Evolutionary conservation across 2,113 vertebrate genomes (phyloP).

Genomic region (Myotis lucifugus): DNA sequence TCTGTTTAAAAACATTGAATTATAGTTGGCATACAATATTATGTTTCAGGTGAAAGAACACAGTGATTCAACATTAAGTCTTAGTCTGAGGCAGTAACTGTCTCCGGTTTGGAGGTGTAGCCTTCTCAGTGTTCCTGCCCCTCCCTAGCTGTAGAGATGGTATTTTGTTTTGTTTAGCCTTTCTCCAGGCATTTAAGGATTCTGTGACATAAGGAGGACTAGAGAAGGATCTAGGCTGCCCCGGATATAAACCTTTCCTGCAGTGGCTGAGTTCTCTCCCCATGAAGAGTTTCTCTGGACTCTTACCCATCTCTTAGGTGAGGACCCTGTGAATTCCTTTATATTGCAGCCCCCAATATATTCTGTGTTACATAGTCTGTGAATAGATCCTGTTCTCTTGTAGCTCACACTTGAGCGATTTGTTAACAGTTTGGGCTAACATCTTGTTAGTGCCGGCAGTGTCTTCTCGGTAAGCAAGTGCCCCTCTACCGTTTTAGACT

Average conservation of each 20-base stretch:
- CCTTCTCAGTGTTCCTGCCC: background rate
- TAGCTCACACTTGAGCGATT: background rate
- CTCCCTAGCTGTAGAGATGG: background rate
- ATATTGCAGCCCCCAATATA: background rate
- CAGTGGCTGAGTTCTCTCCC: background rate
- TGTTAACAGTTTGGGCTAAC: background rate
- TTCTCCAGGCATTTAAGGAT: background rate
- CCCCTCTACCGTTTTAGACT: background rate
- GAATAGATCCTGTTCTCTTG: background rate
- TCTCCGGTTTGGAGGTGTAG: background rate
- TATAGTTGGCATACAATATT: background rate
- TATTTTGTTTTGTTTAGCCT: background rate
- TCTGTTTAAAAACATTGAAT: background rate
- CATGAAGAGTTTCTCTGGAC: background rate
- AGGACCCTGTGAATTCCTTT: background rate
- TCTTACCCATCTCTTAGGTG: background rate
- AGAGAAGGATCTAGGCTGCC: background rate
- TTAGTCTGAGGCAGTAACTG: background rate
- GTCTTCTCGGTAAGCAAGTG: background rate
- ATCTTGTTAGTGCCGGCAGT: background rate
- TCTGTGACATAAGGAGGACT: background rate
- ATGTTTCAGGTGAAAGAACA: background rate
- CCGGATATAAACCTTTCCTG: background rate
- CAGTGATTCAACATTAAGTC: background rate
- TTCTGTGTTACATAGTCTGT: background rate